A percentile compares a stretch with the other conserved stretches of the same genome.
Evolutionary conservation across 1,140 invertebrate genomes (phyloP).

Genomic region (Drosophila mayri): DNA sequence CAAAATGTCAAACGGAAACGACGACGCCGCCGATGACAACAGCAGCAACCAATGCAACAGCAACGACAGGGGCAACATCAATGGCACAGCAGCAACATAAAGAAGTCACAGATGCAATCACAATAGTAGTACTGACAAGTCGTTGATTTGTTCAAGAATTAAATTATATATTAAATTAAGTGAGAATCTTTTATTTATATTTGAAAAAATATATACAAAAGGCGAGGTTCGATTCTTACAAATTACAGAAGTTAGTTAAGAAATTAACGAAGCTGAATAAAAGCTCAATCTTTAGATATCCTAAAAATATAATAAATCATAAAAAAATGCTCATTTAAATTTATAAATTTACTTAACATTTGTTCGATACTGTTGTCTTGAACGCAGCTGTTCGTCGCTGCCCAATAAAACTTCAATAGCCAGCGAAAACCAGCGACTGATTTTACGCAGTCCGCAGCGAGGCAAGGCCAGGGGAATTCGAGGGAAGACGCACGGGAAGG

Average conservation of each 20-base stretch:
- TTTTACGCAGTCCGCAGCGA: constrained; percentile 48
- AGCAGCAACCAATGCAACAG: constrained; percentile 34
- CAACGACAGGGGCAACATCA: constrained; percentile 16
- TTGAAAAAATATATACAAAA: no score
- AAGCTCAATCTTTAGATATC: no score
- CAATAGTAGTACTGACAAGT: background rate
- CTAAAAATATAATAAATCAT: no score
- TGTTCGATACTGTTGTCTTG: background rate
- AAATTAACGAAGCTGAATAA: no score
- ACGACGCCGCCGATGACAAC: constrained; percentile 47
- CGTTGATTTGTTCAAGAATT: background rate
- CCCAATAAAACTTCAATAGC: constrained; percentile 80
- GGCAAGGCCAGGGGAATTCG: constrained; percentile 7
- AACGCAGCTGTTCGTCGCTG: constrained; percentile 28
- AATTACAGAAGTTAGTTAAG: no score
- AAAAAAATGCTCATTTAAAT: no score
- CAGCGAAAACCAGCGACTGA: constrained; percentile 55
- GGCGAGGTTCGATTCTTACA: no score
- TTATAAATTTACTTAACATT: no score
- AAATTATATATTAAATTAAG: background rate
- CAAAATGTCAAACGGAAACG: constrained; percentile 82
- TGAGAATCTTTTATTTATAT: no score
- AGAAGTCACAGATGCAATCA: constrained; percentile 2
- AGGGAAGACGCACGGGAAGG: constrained; percentile 21
- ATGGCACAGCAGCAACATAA: constrained; percentile 4